Base-by-base conservation (phyloP, 2,888 invertebrate species). In the Parnassius glacialis region DNA sequence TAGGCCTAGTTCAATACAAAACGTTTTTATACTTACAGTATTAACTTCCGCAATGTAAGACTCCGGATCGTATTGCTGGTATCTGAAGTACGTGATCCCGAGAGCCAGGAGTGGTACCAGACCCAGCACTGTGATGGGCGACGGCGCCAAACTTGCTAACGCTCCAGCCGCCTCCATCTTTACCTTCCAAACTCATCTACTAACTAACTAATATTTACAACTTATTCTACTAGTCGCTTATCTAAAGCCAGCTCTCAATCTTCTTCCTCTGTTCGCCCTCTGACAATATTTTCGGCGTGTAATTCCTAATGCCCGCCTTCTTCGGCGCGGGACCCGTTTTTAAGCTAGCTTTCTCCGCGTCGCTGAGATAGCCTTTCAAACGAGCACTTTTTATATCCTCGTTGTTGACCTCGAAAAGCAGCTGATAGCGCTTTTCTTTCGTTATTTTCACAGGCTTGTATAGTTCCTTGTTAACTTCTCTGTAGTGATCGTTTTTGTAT, bases 11-110 rank as follows among this genome's bases (percentile, higher is more conserved):
- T 20, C 5, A 34, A 34, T 34, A 34, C 34, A 34, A 7, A 34
- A 34, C 5, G 7, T 34, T 34, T 34, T 34, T 34, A 57, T 65
- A 92, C 93, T 93, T 89, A 96, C 96, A 90, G 93, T 90, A 83
- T 92, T 92, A 65, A 94, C 93, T 81, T 96, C 95, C 71, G 93
- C 92, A 62, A 95, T 94, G 79, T 94, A 95, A 42, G 95, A 94
- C 85, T 97, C 97, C 65, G 97, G 97, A 87, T 97, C 97, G 75
- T 94, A 93, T 76, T 93, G 94, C 81, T 95, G 93, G 90, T 97
- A 97, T 77, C 95, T 93, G 92, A 95, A 95, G 83, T 95, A 95
- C 73, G 96, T 94, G 82, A 96, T 92, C 74, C 96, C 96, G 72
- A 96, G 94, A 67, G 96, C 95, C 81, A 97, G 92, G 73, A 97